phyloP scores from a whole-genome alignment of 2,888 invertebrate genomes.

The Tenodera sinensis region DNA sequence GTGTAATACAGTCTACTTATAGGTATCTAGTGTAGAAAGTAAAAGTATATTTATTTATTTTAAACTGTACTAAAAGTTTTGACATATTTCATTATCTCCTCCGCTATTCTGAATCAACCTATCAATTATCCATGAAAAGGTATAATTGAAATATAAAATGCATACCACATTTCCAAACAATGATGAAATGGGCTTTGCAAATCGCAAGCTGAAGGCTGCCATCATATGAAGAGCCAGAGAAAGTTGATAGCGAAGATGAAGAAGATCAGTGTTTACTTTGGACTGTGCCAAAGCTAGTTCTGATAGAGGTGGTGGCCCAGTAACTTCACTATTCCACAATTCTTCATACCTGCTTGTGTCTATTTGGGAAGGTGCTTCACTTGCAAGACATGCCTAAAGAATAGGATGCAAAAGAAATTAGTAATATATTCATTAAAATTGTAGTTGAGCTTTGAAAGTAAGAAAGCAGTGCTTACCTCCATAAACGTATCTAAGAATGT shows the following conservation, averaged over 20 bases:
- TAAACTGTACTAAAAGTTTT: not conserved
- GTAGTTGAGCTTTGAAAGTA: not conserved
- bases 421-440: not conserved
- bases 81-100: not conserved
- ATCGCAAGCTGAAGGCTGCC: constrained; percentile 71
- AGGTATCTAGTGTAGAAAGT: no score
- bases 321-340: constrained; percentile 59
- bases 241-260: constrained; percentile 78
- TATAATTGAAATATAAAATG: not conserved
- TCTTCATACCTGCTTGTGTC: constrained; percentile 51
- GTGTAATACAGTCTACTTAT: no score
- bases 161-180: constrained; percentile 72
- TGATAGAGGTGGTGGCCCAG: constrained; percentile 62
- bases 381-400: constrained; percentile 6
- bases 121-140: no score
- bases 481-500: constrained; percentile 55
- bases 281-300: constrained; percentile 76
- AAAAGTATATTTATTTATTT: no score
- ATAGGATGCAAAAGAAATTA: not conserved
- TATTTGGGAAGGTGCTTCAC: not conserved
- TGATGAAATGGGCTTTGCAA: constrained; percentile 63
- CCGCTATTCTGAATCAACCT: no score
- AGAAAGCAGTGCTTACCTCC: constrained; percentile 45
- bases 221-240: constrained; percentile 74
- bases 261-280: constrained; percentile 67